Percentiles rank a stretch among this genome's conserved stretches.
Conservation (phyloP, 2,888 invertebrate genomes). For the Blastobasis lacticolella region DNA sequence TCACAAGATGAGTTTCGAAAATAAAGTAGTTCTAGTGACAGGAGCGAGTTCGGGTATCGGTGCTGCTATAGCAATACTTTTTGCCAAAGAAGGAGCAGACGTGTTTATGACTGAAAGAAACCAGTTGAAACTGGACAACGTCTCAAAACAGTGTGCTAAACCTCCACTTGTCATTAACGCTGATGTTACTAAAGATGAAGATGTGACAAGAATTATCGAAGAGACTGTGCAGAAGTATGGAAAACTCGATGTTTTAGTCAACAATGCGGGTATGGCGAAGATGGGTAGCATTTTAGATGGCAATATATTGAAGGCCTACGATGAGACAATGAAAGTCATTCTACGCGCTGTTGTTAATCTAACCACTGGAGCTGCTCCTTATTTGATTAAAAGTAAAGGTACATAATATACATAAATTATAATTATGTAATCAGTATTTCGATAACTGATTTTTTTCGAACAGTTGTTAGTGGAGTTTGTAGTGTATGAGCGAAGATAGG, state of each 20-base stretch:
- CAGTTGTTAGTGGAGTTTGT: too few species aligned
- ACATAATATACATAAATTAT: too few species aligned
- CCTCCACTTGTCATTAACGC: conserved; percentile 24
- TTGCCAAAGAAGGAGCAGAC: conserved; percentile 74
- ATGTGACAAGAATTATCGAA: conserved; percentile 21
- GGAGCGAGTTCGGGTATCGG: conserved; percentile 82
- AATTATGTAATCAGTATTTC: too few species aligned
- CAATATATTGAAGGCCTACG: conserved; percentile 20
- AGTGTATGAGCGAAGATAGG: too few species aligned
- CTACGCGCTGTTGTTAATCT: conserved; percentile 25
- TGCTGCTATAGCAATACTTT: conserved; percentile 74
- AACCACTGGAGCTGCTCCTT: conserved; percentile 26
- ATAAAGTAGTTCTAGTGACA: conserved; percentile 66
- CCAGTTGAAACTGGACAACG: conserved; percentile 72
- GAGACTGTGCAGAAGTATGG: conserved; percentile 27
- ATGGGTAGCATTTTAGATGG: conserved; percentile 15
- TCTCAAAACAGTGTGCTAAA: conserved; percentile 37
- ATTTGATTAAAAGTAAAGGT: conserved; percentile 31
- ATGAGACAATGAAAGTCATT: conserved; percentile 30
- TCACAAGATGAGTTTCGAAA: conserved; percentile 21
- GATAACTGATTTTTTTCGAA: too few species aligned
- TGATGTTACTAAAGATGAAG: conserved; percentile 29
- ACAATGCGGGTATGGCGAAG: conserved; percentile 30
- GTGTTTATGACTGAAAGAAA: conserved; percentile 78
- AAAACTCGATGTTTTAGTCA: conserved; percentile 32